Conservation (phyloP, 2,888 invertebrate species). For the Heliconius hortense region DNA sequence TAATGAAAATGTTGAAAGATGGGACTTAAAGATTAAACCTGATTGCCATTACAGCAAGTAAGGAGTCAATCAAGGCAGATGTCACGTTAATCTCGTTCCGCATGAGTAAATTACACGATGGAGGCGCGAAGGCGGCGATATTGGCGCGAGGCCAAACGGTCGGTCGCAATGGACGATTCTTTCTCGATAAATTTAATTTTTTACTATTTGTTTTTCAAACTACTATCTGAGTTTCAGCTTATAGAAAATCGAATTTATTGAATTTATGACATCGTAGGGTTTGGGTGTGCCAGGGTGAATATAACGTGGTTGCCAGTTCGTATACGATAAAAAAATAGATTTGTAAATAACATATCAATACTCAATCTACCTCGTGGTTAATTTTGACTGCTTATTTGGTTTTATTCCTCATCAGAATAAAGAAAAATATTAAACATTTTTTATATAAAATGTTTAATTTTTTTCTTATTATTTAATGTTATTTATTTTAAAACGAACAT, state of each 20-base stretch:
- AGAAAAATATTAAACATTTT: no score
- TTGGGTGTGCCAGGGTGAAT: neutral
- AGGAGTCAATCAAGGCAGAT: constrained; percentile 35
- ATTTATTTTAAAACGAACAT: no score
- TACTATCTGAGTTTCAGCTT: constrained; percentile 19
- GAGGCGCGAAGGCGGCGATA: constrained; percentile 49
- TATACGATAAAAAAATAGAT: neutral
- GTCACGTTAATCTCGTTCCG: constrained; percentile 49
- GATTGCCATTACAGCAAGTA: constrained; percentile 14
- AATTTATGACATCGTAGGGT: neutral
- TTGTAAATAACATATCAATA: no score
- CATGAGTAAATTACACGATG: constrained; percentile 63
- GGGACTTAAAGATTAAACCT: constrained; percentile 7
- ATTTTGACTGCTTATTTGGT: no score
- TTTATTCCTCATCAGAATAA: no score
- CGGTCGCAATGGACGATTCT: constrained; percentile 56
- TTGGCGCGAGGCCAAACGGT: constrained; percentile 70
- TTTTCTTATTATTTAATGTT: no score
- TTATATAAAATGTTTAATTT: no score
- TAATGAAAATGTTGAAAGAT: constrained; percentile 1
- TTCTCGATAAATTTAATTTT: constrained; percentile 35
- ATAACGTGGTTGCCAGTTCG: neutral
- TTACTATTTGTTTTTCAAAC: constrained; percentile 28
- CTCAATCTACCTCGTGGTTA: no score
- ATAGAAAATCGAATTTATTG: constrained; percentile 6